These are phyloP conservation scores for Lordiphosa collinella DNA, from an alignment of 1,140 invertebrate genomes.

Conservation along the genomic window DNA sequence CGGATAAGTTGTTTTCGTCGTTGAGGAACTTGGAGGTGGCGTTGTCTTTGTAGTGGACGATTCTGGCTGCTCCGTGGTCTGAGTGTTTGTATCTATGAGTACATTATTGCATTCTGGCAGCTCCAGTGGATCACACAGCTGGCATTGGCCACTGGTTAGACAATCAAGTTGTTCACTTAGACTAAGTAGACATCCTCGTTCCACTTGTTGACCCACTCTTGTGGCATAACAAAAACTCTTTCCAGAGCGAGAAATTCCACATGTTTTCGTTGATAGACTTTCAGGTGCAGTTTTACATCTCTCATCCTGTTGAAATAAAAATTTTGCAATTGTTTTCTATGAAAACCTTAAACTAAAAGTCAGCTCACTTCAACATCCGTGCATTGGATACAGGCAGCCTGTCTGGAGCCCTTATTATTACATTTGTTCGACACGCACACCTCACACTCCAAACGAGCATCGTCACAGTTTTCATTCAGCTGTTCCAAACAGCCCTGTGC, in stretches of 20 bases:
- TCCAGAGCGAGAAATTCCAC: slow-evolving; percentile 42
- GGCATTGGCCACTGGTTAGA: slow-evolving; percentile 31
- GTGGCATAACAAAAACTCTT: slow-evolving; percentile 55
- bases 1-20: neutral
- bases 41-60: neutral
- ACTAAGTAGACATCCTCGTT: slow-evolving; percentile 45
- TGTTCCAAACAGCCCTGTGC: slow-evolving; percentile 57
- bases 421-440: slow-evolving; percentile 50
- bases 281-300: slow-evolving; percentile 31
- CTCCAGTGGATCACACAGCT: slow-evolving; percentile 55
- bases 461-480: slow-evolving; percentile 6
- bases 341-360: neutral
- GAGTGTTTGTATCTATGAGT: slow-evolving; percentile 1
- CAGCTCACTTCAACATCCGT: slow-evolving; percentile 30
- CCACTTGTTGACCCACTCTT: slow-evolving; percentile 17
- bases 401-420: slow-evolving; percentile 37
- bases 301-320: slow-evolving; percentile 25
- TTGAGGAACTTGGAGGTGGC: slow-evolving; percentile 2
- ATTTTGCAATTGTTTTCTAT: neutral
- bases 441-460: slow-evolving; percentile 24
- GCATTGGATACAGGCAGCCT: slow-evolving; percentile 55
- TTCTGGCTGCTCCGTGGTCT: neutral
- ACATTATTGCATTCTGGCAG: slow-evolving; percentile 44
- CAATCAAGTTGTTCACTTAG: slow-evolving; percentile 49
- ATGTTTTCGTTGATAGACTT: slow-evolving; percentile 21